Evolutionary conservation across 2,888 invertebrate genomes (phyloP).

Genomic region (Brachycybe producta): DNA sequence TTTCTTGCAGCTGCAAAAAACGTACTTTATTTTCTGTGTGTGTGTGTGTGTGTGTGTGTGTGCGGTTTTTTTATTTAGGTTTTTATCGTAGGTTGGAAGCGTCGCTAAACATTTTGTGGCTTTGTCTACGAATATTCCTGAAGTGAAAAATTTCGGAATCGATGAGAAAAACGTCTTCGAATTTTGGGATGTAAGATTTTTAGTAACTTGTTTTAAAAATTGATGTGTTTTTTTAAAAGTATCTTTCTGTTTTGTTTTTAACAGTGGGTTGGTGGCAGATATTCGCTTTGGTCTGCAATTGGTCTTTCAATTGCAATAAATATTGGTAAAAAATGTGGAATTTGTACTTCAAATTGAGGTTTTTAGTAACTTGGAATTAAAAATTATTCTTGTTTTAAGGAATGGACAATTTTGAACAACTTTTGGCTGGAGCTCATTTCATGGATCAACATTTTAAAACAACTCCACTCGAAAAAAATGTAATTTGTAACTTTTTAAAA

Average conservation of each 20-base stretch:
- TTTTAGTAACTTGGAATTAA: background rate
- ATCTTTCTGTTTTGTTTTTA: constrained; percentile 16
- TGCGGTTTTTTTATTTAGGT: too few relatives aligned
- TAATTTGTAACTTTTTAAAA: constrained; percentile 39
- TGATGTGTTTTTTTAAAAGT: background rate
- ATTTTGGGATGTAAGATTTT: constrained; percentile 74
- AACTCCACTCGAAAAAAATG: constrained; percentile 81
- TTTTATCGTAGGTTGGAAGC: constrained; percentile 30
- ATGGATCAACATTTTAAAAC: constrained; percentile 87
- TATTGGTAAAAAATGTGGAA: constrained; percentile 47
- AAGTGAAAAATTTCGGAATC: constrained; percentile 96
- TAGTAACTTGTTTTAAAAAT: background rate
- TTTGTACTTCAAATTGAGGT: too few relatives aligned
- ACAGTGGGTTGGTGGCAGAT: constrained; percentile 93
- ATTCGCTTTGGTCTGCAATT: constrained; percentile 97
- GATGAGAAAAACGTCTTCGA: constrained; percentile 96
- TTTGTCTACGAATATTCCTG: constrained; percentile 82
- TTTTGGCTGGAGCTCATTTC: constrained; percentile 79
- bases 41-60: too few relatives aligned
- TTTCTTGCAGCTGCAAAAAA: constrained; percentile 72
- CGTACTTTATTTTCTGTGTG: constrained; percentile 43
- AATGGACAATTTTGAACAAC: constrained; percentile 82
- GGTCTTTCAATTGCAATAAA: constrained; percentile 88
- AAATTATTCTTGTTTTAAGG: constrained; percentile 28
- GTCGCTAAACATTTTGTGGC: constrained; percentile 98